Evolutionary conservation across 2,888 invertebrate genomes (phyloP), one percentile per base, ranked within the genome.

Genomic region (Copidosoma aretas): DNA sequence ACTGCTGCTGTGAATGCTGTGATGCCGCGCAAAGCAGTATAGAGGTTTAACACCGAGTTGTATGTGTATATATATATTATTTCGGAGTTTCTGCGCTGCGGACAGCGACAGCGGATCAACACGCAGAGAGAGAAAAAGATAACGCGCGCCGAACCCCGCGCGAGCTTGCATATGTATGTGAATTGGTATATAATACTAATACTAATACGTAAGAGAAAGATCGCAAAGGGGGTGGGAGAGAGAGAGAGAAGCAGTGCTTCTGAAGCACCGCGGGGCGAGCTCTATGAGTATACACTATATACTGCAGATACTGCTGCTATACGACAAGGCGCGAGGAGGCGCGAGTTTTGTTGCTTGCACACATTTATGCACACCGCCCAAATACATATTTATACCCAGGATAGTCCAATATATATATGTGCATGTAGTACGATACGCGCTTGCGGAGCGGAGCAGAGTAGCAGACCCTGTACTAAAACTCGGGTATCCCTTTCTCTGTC

Each of bases 1-100:
- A 53, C 60, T 24, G 60, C 53, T 46, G 32, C 43, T 43, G 10
- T n/a, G n/a, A n/a, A n/a, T n/a, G n/a, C n/a, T n/a, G n/a, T n/a
- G n/a, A n/a, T n/a, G n/a, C n/a, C 54, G 64, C 76, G 73, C 75
- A 75, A 75, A 73, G 77, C 77, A 77, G 76, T n/a, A n/a, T n/a
- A 56, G 76, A 77, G 78, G 77, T 78, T 71, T 76, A 32, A 51
- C 52, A 66, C 58, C 46, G 22, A 24, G 51, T 41, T 17, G 60
- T 51, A 21, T 41, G 60, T 46, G 43, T 17, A 46, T 32, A 8
- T 32, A 32, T 32, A 14, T 21, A 39, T 56, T 25, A n/a, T 25
- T 24, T 24, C n/a, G 49, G 14, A 19, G 52, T 39, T 56, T 10
- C 51, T 61, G 41, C 19, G 60, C 54, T 15, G 32, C 15, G 57